Conservation (phyloP, 1,140 invertebrate genomes). For the Lepidotrigona ventralis region DNA sequence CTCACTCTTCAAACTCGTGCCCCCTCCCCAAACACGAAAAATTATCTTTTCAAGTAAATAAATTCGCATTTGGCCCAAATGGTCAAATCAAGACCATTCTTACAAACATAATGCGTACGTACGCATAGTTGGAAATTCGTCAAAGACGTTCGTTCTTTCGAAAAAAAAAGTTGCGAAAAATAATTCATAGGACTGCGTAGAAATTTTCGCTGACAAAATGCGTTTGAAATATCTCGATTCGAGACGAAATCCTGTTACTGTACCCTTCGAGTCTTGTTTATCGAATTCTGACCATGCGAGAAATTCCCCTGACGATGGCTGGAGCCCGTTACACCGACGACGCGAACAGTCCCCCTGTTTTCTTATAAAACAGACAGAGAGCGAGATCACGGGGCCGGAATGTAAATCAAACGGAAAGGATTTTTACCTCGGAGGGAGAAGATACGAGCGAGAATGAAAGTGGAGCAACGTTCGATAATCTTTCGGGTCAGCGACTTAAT, state of each 20-base stretch:
- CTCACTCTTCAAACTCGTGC: too few relatives aligned
- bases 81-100: too few relatives aligned
- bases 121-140: too few relatives aligned
- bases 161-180: neutral
- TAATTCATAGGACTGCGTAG: neutral
- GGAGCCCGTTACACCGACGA: neutral
- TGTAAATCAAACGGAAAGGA: conserved; percentile 27
- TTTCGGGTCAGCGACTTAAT: conserved; percentile 40
- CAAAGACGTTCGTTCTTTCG: too few relatives aligned
- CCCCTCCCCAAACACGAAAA: too few relatives aligned
- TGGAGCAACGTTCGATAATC: conserved; percentile 27
- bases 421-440: neutral
- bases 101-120: too few relatives aligned
- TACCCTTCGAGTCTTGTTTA: neutral
- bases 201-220: neutral
- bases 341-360: neutral
- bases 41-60: too few relatives aligned
- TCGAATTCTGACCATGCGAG: conserved; percentile 9
- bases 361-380: conserved; percentile 7
- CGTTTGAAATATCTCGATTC: neutral
- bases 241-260: conserved; percentile 6
- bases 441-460: conserved; percentile 26
- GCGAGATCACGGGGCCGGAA: neutral
- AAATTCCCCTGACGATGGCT: conserved; percentile 1
- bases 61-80: too few relatives aligned